A percentile compares a stretch with the other conserved stretches of the same genome.
These are phyloP conservation scores for Paedocypris micromegethes DNA, from an alignment of 2,797 vertebrate genomes.

Conservation along the genomic window DNA sequence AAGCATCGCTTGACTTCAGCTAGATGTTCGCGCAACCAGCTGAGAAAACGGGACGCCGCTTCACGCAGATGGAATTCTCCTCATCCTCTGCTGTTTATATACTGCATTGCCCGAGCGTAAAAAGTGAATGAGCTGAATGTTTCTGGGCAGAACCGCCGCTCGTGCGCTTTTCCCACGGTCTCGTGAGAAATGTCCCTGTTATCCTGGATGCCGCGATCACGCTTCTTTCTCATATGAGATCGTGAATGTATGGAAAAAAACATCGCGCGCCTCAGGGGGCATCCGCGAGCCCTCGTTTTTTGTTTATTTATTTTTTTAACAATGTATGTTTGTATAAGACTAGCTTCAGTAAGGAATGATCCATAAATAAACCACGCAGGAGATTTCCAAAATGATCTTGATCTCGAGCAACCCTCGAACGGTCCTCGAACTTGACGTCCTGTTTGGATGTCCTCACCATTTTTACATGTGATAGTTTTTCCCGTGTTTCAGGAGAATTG, in stretches of 20 bases:
- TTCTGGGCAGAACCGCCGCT: not conserved
- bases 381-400: no score
- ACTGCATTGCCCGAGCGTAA: not conserved
- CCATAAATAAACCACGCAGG: no score
- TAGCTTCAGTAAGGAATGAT: no score
- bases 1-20: not conserved
- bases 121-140: not conserved
- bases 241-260: not conserved
- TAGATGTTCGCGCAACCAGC: not conserved
- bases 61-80: not conserved
- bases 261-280: conserved; percentile 14
- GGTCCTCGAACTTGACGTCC: no score
- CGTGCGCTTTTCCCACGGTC: not conserved
- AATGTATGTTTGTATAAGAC: not conserved
- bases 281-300: not conserved
- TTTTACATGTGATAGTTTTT: no score
- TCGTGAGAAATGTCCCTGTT: not conserved
- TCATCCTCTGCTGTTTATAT: not conserved
- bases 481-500: no score
- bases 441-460: no score
- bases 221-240: conserved; percentile 7
- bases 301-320: not conserved
- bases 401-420: no score
- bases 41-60: not conserved
- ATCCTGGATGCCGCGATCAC: conserved; percentile 4